Conservation (phyloP, 2,888 invertebrate genomes). For the Colostygia pectinataria region DNA sequence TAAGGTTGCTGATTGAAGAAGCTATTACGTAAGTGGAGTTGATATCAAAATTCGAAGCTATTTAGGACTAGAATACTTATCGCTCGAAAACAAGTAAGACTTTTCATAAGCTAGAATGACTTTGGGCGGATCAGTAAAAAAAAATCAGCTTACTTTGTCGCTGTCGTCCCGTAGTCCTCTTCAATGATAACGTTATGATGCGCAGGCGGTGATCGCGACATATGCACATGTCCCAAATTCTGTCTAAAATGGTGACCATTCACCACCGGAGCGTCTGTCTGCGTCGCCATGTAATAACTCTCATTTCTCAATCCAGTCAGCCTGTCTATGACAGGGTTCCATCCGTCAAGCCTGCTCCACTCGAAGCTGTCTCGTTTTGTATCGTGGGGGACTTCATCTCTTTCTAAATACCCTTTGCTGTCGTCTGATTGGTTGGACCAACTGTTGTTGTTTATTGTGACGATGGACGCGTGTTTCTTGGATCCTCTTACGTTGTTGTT, state of each 20-base stretch:
- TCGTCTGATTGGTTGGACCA: slow-evolving; percentile 81
- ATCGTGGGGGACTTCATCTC: slow-evolving; percentile 76
- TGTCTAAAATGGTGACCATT: slow-evolving; percentile 72
- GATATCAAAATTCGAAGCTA: too few species aligned
- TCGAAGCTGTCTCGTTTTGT: slow-evolving; percentile 81
- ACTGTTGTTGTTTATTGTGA: slow-evolving; percentile 78
- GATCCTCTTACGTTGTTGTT: slow-evolving; percentile 55
- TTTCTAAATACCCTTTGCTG: slow-evolving; percentile 75
- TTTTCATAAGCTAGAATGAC: too few species aligned
- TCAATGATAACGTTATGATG: slow-evolving; percentile 85
- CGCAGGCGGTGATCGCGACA: slow-evolving; percentile 73
- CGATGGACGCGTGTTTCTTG: slow-evolving; percentile 76
- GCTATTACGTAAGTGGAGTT: too few species aligned
- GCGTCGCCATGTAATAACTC: slow-evolving; percentile 94
- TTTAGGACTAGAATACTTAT: too few species aligned
- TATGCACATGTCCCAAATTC: slow-evolving; percentile 68
- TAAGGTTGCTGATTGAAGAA: too few species aligned
- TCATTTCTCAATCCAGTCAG: slow-evolving; percentile 93
- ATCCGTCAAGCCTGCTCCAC: slow-evolving; percentile 85
- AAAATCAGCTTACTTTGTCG: slow-evolving; percentile 48
- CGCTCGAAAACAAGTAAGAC: too few species aligned
- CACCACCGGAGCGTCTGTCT: slow-evolving; percentile 82
- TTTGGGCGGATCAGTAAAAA: not conserved
- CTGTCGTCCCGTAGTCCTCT: slow-evolving; percentile 80
- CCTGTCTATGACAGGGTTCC: slow-evolving; percentile 95